Percentiles rank a stretch among this genome's conserved stretches.
These are phyloP conservation scores for Cheilosia variabilis DNA, from an alignment of 2,888 invertebrate species.

Conservation along the genomic window DNA sequence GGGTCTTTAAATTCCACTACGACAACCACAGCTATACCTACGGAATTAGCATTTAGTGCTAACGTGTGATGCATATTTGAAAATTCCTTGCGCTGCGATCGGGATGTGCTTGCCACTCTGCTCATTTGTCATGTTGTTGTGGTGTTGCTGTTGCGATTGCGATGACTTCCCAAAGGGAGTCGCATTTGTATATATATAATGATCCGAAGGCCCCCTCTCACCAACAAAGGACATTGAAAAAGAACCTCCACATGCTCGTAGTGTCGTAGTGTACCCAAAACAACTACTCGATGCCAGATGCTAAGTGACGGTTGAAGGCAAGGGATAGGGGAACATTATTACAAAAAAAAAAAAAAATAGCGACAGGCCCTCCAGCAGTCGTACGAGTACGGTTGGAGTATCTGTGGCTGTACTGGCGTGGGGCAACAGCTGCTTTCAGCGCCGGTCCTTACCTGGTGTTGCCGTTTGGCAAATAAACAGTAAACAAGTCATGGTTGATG, in stretches of 20 bases:
- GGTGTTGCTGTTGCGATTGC: conserved; percentile 9
- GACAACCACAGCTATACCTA: conserved; percentile 10
- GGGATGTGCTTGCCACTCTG: conserved; percentile 38
- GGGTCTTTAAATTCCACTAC: conserved; percentile 23
- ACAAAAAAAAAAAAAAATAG: conserved; percentile 9
- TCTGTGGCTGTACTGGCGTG: neutral
- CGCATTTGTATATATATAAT: conserved; percentile 9
- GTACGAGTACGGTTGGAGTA: neutral
- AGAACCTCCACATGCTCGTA: conserved; percentile 2
- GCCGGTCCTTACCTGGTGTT: conserved; percentile 19
- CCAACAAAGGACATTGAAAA: conserved; percentile 21
- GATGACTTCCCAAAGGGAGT: conserved; percentile 23
- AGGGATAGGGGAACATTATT: neutral
- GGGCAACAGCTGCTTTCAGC: conserved; percentile 54
- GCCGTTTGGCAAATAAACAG: conserved; percentile 35
- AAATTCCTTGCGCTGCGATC: conserved; percentile 24
- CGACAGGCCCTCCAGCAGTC: conserved; percentile 10
- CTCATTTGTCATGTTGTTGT: conserved; percentile 58
- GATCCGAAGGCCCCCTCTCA: neutral
- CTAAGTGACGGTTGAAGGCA: conserved; percentile 16
- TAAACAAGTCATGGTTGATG: conserved; percentile 72
- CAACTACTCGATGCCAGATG: conserved; percentile 31
- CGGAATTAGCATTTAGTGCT: conserved; percentile 61
- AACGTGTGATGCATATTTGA: conserved; percentile 43
- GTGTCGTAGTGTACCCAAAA: neutral